Evolutionary conservation across 2,113 vertebrate species (phyloP), one percentile per base, ranked within the genome.

Genomic region (Mobula hypostoma): DNA sequence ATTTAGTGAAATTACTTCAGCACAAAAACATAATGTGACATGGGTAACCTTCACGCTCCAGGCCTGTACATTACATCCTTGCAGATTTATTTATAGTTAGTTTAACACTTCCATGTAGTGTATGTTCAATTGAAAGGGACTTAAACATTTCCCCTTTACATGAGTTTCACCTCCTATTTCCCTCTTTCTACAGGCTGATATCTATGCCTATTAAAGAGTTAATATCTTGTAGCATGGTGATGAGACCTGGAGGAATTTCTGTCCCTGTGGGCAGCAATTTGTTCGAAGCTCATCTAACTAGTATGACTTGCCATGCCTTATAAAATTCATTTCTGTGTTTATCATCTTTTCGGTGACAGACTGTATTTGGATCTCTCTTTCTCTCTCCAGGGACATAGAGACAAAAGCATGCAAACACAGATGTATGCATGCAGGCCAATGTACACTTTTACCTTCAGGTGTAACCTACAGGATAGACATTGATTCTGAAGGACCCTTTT

Each of bases 1-100:
- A 93, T 93, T 93, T 93, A 93, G 70, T 93, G 91, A 76, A 93
- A 93, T 74, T 76, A 93, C 40, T 74, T 93, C 91, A 93, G 68
- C 91, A 56, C 40, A 93, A 93, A 76, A 72, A 93, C 68, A 93
- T 70, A 72, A 93, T 29, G 70, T 93, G 91, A 93, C 70, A 93
- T 76, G 68, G 70, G 40, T 74, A 74, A 93, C 91, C 91, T 93
- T 93, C 91, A 93, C 63, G 70, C 91, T 74, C 17, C 70, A 74
- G 68, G 91, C 40, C 36, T 74, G 91, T 93, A 48, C 68, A 93
- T 93, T 24, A 76, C n/a, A 3, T 48, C 40, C 27, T 56, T 40
- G 91, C 91, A 74, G 36, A 21, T 56, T 74, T 93, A 74, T 74
- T 76, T 93, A 74, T 93, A 76, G 68, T 29, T 56, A 56, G 14